These are phyloP conservation scores for Mirza zaza DNA, from an alignment of 2,113 vertebrate species.

Conservation along the genomic window DNA sequence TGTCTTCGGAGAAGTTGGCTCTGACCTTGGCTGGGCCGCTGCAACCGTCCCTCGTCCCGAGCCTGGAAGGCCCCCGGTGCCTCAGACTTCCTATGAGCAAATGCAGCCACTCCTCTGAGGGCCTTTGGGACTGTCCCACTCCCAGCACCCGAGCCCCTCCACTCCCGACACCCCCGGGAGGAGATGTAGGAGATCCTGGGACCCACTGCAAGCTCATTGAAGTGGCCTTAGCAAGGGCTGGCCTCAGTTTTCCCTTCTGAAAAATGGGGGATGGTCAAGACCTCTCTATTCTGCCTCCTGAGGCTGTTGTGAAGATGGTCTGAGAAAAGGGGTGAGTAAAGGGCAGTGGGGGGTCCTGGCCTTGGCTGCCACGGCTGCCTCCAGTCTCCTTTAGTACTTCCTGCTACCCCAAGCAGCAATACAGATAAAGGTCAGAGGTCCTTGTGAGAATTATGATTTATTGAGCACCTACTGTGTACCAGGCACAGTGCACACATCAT, in stretches of 20 bases:
- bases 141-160: background rate
- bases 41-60: conserved; percentile 81
- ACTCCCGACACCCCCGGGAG: background rate
- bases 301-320: background rate
- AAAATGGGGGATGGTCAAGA: background rate
- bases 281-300: background rate
- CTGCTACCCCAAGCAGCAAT: background rate
- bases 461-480: conserved; percentile 63
- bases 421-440: conserved; percentile 23
- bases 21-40: conserved; percentile 80
- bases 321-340: background rate
- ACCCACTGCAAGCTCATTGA: background rate
- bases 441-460: conserved; percentile 59
- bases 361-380: background rate
- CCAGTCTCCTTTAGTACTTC: background rate
- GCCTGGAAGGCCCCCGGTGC: conserved; percentile 85
- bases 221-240: background rate
- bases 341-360: background rate
- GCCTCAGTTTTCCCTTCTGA: conserved; percentile 66
- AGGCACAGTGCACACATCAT: background rate
- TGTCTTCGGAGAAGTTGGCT: conserved; percentile 79
- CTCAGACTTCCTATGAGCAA: conserved; percentile 84
- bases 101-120: conserved; percentile 58
- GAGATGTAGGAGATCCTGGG: background rate
- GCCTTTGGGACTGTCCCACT: background rate